Evolutionary conservation across 2,113 vertebrate species (phyloP), one percentile per base, ranked within the genome.

Genomic region (Urocynchramus pylzowi): DNA sequence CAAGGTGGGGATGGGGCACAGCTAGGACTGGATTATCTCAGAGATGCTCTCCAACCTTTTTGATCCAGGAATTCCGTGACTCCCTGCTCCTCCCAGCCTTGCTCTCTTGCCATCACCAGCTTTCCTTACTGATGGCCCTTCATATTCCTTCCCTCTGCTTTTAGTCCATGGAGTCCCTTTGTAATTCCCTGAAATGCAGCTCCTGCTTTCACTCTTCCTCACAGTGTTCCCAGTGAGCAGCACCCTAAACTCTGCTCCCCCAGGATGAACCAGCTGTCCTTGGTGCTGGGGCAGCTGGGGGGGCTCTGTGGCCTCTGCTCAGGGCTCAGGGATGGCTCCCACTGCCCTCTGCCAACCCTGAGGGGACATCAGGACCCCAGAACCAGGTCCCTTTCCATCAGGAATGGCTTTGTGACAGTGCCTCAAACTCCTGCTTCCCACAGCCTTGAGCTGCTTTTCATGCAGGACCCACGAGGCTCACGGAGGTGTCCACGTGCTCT

Each of bases 271-370:
- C 45, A 2, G 4, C 11, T 27, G 17, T 14, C 53, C 11, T 6
- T 12, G 53, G 7, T 24, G 10, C 4, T 52, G 80, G 80, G 54
- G 44, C 24, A 18, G n/a, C 44, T 27, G 63, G 31, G 16, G 41
- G 45, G 27, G 17, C 26, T 44, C 53, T 10, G 39, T 11, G 41
- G 18, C 8, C 71, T 59, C 57, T 61, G 31, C 1, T 5, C 28
- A 35, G 76, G 49, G 37, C 47, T n/a, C n/a, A n/a, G n/a, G n/a
- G n/a, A n/a, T n/a, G n/a, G n/a, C n/a, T n/a, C n/a, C n/a, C n/a
- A n/a, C n/a, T n/a, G n/a, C n/a, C n/a, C n/a, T 45, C 52, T 9
- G 37, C 52, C 0, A 0, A 1, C 23, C 3, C 3, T 1, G 11
- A 11, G 52, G 1, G 7, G 31, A 6, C 0, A 3, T 6, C 59